Evolutionary conservation across 2,888 invertebrate genomes (phyloP).

Genomic region (Epistrophe eligans): DNA sequence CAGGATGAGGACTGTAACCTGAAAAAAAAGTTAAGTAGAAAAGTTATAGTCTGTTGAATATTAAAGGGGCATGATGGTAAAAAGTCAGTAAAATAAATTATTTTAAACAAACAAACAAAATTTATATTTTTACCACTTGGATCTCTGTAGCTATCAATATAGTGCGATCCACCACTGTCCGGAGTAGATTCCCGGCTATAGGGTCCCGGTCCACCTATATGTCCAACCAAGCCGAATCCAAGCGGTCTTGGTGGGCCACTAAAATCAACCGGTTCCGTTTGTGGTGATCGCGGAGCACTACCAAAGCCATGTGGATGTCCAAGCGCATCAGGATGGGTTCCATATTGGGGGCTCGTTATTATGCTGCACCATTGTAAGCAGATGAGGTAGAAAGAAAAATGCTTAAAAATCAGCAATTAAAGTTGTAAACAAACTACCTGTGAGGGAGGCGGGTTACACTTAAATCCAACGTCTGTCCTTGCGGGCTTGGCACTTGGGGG

Average conservation of each 20-base stretch:
- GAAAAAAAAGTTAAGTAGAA: conserved; percentile 59
- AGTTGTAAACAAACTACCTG: conserved; percentile 86
- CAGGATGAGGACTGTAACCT: conserved; percentile 95
- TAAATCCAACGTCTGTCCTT: conserved; percentile 95
- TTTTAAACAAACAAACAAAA: not conserved
- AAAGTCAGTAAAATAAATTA: not conserved
- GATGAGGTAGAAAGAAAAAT: conserved; percentile 62
- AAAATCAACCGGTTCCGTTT: conserved; percentile 90
- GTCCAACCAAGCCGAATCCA: conserved; percentile 85
- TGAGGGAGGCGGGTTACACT: conserved; percentile 94
- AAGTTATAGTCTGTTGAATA: not conserved
- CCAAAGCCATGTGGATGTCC: conserved; percentile 86
- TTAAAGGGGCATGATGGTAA: conserved; percentile 2
- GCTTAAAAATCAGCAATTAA: conserved; percentile 65
- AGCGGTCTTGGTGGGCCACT: conserved; percentile 88
- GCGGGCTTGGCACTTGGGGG: conserved; percentile 95
- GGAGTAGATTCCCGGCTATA: conserved; percentile 95
- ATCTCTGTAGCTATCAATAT: conserved; percentile 94
- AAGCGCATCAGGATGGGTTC: conserved; percentile 83
- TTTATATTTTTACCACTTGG: conserved; percentile 88
- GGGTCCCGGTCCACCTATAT: conserved; percentile 87
- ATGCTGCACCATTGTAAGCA: conserved; percentile 77
- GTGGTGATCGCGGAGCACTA: conserved; percentile 86
- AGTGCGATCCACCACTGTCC: conserved; percentile 94
- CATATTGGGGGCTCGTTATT: conserved; percentile 86